Evolutionary conservation across 1,140 invertebrate genomes (phyloP), one percentile per base, ranked within the genome.

Genomic region (Augochlora pura): DNA sequence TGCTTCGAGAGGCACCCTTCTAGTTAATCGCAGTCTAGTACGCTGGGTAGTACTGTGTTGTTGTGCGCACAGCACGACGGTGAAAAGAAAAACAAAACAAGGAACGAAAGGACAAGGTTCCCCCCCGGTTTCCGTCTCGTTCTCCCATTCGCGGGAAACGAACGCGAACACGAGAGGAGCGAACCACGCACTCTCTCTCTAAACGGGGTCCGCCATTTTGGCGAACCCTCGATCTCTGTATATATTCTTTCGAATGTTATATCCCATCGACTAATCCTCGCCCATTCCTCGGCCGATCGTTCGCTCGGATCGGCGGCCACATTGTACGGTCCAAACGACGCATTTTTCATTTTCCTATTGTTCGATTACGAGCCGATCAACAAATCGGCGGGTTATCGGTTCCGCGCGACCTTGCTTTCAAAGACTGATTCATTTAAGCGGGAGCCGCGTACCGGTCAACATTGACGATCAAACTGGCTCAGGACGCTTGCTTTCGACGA

Each of bases 11-110:
- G 88, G 84, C 81, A 88, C 84, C 83, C 71, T 49, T 84, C 86
- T 81, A 88, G 81, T 87, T 89, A 85, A 82, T 87, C 80, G 84
- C 91, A 90, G 88, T 92, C 91, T 93, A 92, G 92, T 92, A 93
- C 92, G 92, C 90, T 92, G 92, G 92, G 83, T 92, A 91, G 85
- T 84, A 84, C 79, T 72, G 64, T 65, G 60, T 73, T 76, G 62
- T 66, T 65, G 71, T 82, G 77, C 49, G 80, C 80, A 52, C 54
- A 69, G 60, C 70, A 75, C 71, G 59, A 66, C 77, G 42, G 27
- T 63, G 60, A 64, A 39, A 46, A 27, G n/a, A 9, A n/a, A 2
- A 14, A n/a, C n/a, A n/a, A n/a, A n/a, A n/a, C n/a, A 16, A 52
- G 16, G 18, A 57, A 57, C 18, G 6, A 57, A 57, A 9, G 65